These are phyloP conservation scores for Leptopilina boulardi DNA, from an alignment of 1,140 invertebrate species.

Conservation along the genomic window DNA sequence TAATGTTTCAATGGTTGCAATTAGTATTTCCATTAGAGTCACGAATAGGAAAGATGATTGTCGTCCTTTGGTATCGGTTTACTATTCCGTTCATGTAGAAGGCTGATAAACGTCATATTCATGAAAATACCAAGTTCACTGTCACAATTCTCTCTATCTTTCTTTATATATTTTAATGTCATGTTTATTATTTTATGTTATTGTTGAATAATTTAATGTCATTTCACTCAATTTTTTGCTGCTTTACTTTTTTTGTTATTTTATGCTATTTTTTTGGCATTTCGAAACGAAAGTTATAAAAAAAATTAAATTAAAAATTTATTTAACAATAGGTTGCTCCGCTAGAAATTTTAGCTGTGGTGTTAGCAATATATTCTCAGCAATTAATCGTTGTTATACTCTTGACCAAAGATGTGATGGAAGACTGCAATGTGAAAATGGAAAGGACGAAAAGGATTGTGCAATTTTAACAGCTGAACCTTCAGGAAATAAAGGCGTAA, in stretches of 20 bases:
- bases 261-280: too few species aligned
- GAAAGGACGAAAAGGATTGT: conserved; percentile 86
- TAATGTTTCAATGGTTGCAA: not conserved
- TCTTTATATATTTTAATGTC: not conserved
- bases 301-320: too few species aligned
- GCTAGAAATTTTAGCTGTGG: conserved; percentile 81
- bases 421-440: conserved; percentile 80
- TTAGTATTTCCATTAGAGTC: not conserved
- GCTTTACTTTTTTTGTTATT: conserved; percentile 20
- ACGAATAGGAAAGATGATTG: conserved; percentile 7
- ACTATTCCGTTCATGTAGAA: not conserved
- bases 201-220: too few species aligned
- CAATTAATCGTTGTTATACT: conserved; percentile 77
- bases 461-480: conserved; percentile 77
- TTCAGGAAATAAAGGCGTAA: conserved; percentile 76
- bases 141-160: not conserved
- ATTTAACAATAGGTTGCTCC: conserved; percentile 78
- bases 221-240: too few species aligned
- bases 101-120: not conserved
- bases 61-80: not conserved
- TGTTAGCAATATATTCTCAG: conserved; percentile 70
- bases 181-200: too few species aligned
- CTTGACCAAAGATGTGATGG: conserved; percentile 82
- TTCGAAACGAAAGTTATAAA: too few species aligned
- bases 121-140: not conserved